Evolutionary conservation across 2,113 vertebrate genomes (phyloP).

Genomic region (Numida meleagris): DNA sequence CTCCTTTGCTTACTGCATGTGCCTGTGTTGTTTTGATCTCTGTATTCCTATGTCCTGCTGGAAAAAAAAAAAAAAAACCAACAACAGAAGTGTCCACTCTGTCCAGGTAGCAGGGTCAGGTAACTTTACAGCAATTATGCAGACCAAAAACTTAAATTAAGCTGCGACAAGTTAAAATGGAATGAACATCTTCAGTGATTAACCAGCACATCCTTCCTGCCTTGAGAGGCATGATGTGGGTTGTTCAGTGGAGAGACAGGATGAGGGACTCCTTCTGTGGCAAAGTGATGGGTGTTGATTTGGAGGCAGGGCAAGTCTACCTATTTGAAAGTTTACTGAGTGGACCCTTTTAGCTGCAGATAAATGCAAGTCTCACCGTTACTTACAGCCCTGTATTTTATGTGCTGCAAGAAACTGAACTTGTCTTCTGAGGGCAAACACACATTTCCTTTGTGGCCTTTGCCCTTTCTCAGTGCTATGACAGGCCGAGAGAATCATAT

Average conservation of each 20-base stretch:
- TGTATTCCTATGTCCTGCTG: not conserved
- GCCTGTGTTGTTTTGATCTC: constrained; percentile 1
- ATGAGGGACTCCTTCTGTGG: not conserved
- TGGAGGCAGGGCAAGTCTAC: not conserved
- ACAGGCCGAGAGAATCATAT: not conserved
- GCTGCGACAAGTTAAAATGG: not conserved
- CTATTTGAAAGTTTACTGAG: not conserved
- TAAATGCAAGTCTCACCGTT: not conserved
- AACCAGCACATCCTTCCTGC: not conserved
- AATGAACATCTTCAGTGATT: not conserved
- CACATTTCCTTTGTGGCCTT: not conserved
- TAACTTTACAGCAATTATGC: not conserved
- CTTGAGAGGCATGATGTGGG: not conserved
- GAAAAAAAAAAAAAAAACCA: not conserved
- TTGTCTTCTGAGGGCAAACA: not conserved
- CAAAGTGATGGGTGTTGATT: not conserved
- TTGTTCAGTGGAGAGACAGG: not conserved
- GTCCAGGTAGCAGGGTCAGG: not conserved
- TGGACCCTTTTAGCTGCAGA: not conserved
- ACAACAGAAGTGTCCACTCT: not conserved
- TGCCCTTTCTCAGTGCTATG: not conserved
- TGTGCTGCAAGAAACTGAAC: not conserved
- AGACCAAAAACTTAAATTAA: not conserved
- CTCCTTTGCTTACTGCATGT: constrained; percentile 38
- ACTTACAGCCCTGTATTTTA: not conserved